phyloP scores from a whole-genome alignment of 2,797 vertebrate species.

The Euphonia xanthogaster region DNA sequence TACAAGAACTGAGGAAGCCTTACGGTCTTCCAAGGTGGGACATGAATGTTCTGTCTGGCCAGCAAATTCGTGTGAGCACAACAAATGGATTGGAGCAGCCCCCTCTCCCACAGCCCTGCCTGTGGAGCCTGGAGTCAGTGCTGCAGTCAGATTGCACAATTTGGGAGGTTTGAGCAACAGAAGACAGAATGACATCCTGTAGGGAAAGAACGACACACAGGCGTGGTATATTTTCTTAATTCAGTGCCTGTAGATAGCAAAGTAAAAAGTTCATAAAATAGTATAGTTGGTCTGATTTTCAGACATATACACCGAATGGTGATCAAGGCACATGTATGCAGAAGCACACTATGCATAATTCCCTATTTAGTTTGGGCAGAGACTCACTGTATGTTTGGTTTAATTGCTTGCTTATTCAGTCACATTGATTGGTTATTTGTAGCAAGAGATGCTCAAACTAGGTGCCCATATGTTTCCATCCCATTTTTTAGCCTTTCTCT shows the following conservation, averaged over 20 bases:
- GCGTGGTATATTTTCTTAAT: neutral
- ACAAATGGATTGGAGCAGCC: neutral
- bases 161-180: neutral
- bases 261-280: neutral
- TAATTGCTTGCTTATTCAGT: neutral
- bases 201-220: fast-evolving
- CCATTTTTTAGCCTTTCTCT: neutral
- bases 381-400: neutral
- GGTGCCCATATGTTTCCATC: neutral
- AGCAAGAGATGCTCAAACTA: neutral
- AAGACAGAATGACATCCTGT: neutral
- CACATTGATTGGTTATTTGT: neutral
- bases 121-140: fast-evolving
- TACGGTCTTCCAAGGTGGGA: neutral
- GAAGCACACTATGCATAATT: neutral
- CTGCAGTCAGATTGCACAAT: neutral
- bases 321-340: neutral
- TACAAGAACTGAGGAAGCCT: neutral
- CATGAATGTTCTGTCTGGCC: neutral
- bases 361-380: neutral
- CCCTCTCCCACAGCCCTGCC: neutral
- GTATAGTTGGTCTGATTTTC: neutral
- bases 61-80: neutral
- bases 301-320: neutral
- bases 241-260: neutral